Base-by-base conservation (phyloP, 2,888 invertebrate species). In the Drosophila mulleri region DNA sequence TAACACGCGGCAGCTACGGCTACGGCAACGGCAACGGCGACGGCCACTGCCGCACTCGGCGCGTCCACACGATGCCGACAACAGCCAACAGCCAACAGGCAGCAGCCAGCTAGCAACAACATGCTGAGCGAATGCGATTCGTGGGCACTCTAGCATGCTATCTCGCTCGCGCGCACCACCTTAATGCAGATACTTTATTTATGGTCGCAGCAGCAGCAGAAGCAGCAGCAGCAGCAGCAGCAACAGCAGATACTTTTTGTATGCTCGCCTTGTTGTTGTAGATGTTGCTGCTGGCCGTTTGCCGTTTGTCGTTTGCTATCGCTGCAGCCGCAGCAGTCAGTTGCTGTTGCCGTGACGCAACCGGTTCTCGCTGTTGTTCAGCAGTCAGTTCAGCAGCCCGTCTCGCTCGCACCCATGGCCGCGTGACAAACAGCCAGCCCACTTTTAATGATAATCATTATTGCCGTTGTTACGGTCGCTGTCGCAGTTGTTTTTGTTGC, bases 361-460 rank as follows among this genome's bases (percentile, higher is more conserved):
- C 88, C 86, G 83, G 89, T 88, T 88, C 78, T 72, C 69, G 72
- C 44, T 32, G 72, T 48, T 53, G 32, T 48, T 48, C 62, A 66
- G 62, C 58, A 61, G 61, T 32, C 56, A 72, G 58, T 62, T 39
- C 56, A 72, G 58, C 64, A 56, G 14, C 50, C 67, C 61, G 52
- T 73, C 76, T 76, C 86, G 67, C 63, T 76, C 47, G 61, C 75
- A 64, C 74, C 57, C 57, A 48, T 37, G 32, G 62, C 54, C 75
- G 65, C 65, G 64, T 80, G 77, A 83, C 83, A 78, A 81, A 84
- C 88, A 88, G 86, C 89, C 90, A 82, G 88, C 90, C 90, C 90
- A 90, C 90, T 90, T 89, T 90, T 89, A 86, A 91, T 89, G 91
- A 91, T 90, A 89, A 90, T 90, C 87, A 90, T 90, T 91, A 91